Evolutionary conservation across 2,797 vertebrate genomes (phyloP), one percentile per base, ranked within the genome.

Genomic region (Myotis vivesi): DNA sequence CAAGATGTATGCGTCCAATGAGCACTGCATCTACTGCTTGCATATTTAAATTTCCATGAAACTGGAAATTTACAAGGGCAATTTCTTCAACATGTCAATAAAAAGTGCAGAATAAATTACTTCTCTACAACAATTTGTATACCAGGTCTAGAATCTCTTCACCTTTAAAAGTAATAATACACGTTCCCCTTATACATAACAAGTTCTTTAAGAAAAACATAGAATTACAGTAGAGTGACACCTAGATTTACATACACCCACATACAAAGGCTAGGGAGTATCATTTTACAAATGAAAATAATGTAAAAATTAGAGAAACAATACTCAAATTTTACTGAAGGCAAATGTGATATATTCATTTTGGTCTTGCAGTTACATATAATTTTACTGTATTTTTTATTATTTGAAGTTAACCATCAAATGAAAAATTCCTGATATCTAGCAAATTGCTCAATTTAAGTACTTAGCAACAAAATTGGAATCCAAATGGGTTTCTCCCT

Each of bases 401-500:
- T 89, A 86, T 44, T 87, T 82, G 33, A 95, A 81, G 73, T 90
- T 87, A 89, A 30, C 30, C 71, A 93, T 80, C 53, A 94, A 62
- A 72, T 90, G 82, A 66, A 96, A 92, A 95, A 95, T 73, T 95
- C 76, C 84, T 79, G 71, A 44, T 87, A 53, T 84, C 76, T 81
- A 87, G 38, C 57, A 94, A 64, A 91, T 86, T 68, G 81, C 51
- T 95, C 92, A 96, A 83, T 95, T 93, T 87, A 89, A 97, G 89
- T 71, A 86, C 85, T 64, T 53, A 83, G 87, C 49, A 86, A 81
- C 68, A 85, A 73, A 95, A 62, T 23, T 86, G 38, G 77, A 95
- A 82, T 89, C 77, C 79, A 93, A 76, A 87, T 86, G 84, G 90
- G 59, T 57, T 73, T 20, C 84, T 93, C 76, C 55, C n/a, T 80